These are phyloP conservation scores for Lonchura striata DNA, from an alignment of 2,113 vertebrate species.

Conservation along the genomic window DNA sequence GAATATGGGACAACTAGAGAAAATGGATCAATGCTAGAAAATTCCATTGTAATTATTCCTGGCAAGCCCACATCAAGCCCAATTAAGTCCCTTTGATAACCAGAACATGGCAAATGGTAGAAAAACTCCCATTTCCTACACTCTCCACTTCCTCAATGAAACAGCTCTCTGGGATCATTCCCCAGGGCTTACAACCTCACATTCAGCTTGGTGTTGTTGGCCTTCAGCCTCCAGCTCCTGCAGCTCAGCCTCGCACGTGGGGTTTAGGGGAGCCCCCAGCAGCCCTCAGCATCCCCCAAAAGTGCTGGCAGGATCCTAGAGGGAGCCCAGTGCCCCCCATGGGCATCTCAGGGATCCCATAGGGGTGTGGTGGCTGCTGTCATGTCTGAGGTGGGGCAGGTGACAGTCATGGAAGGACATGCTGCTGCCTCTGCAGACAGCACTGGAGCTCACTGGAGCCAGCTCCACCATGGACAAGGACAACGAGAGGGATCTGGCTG, in stretches of 20 bases:
- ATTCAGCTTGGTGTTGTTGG: background rate
- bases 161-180: background rate
- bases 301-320: background rate
- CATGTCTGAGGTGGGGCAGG: background rate
- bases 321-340: fast-evolving
- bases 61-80: background rate
- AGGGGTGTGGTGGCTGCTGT: background rate
- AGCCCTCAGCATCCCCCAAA: background rate
- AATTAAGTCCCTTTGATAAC: background rate
- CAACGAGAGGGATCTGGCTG: background rate
- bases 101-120: background rate
- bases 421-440: background rate
- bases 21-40: background rate
- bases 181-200: background rate
- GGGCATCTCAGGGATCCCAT: background rate
- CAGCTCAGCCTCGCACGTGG: background rate
- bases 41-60: background rate
- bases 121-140: background rate
- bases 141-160: background rate
- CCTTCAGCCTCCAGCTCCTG: background rate
- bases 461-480: fast-evolving
- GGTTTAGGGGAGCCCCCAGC: background rate
- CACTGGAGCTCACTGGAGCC: background rate
- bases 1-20: background rate
- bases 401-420: background rate